phyloP scores from a whole-genome alignment of 2,888 invertebrate species.

The Pecten maximus region DNA sequence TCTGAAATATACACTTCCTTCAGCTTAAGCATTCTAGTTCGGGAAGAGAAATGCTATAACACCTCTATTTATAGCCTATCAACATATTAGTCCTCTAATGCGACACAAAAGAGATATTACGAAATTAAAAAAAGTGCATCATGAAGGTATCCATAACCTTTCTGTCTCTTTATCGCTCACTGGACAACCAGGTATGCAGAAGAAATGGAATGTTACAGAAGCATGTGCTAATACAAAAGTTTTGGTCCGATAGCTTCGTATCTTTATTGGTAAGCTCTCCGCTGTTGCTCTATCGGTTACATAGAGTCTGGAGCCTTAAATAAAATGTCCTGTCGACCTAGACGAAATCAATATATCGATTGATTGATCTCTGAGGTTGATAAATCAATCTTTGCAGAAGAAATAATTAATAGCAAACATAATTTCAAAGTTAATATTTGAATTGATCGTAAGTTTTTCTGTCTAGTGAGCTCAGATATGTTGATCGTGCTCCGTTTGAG shows the following conservation, averaged over 20 bases:
- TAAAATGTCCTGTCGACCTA: not conserved
- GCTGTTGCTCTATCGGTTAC: not conserved
- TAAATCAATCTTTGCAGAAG: not conserved
- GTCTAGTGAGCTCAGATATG: not conserved
- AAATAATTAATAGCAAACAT: constrained; percentile 25
- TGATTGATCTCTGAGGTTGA: not conserved
- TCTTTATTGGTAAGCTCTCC: not conserved
- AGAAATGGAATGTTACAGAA: not conserved
- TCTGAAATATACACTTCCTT: no score
- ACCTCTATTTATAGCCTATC: no score
- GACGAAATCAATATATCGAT: not conserved
- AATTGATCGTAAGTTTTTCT: constrained; percentile 6
- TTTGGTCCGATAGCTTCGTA: not conserved
- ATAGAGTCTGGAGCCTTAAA: not conserved
- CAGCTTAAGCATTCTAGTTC: no score
- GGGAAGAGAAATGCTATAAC: no score
- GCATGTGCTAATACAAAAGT: not conserved
- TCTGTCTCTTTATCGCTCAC: no score
- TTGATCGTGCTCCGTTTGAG: not conserved
- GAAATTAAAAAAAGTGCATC: no score
- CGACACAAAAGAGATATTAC: no score
- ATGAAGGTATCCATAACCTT: no score
- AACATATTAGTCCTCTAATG: no score
- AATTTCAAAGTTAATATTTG: constrained; percentile 26
- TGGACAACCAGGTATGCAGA: no score